phyloP scores from a whole-genome alignment of 2,797 vertebrate species.

The Agapornis canus region DNA sequence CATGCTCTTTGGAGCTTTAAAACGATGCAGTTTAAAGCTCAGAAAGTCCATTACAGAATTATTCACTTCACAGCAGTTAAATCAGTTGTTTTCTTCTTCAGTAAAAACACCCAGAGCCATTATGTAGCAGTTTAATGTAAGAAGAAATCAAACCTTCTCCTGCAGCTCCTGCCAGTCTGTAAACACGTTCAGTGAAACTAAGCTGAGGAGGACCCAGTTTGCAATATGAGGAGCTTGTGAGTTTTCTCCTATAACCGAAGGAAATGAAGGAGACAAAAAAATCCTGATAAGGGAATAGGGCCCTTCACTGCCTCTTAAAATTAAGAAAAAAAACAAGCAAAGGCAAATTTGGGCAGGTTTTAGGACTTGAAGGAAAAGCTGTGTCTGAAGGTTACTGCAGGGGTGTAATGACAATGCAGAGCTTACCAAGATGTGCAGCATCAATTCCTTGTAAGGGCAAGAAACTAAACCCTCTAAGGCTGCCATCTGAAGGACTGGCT shows the following conservation, averaged over 20 bases:
- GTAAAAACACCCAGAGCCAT: not conserved
- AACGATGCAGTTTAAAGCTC: not conserved
- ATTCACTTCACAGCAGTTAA: conserved; percentile 15
- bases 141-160: not conserved
- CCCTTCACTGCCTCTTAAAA: conserved; percentile 18
- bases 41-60: conserved; percentile 4
- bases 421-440: not conserved
- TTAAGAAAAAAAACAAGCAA: not conserved
- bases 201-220: not conserved
- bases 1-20: not conserved
- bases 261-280: conserved; percentile 14
- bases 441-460: not conserved
- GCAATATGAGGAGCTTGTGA: conserved; percentile 22
- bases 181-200: conserved; percentile 31
- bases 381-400: conserved; percentile 7
- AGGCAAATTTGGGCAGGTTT: not conserved
- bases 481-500: not conserved
- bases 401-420: not conserved
- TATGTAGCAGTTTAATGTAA: conserved; percentile 30
- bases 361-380: not conserved
- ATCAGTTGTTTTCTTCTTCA: conserved; percentile 6
- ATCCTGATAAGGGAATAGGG: conserved; percentile 5
- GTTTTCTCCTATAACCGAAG: not conserved
- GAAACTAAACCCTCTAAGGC: not conserved
- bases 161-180: conserved; percentile 1